Base-by-base conservation (phyloP, 2,113 vertebrate species). In the Stigmatopora argus region DNA sequence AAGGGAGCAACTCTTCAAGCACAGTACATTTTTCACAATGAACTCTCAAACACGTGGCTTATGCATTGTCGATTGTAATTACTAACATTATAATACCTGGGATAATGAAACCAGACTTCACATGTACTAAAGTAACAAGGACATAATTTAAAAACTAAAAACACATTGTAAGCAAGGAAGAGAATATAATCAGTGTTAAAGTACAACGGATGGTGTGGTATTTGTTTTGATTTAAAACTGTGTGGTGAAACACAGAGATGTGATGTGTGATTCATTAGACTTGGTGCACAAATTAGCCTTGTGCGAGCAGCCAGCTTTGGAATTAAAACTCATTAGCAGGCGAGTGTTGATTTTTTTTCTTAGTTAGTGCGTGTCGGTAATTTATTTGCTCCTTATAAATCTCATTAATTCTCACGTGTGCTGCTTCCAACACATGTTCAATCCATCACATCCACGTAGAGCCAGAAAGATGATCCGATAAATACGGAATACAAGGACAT, bases 1-100 rank as follows among this genome's bases (percentile, higher is more conserved):
- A 67, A 65, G 52, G 49, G 72, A 77, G 75, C 75, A 41, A 69
- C 61, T 79, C 35, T 60, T 77, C 73, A 71, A 78, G 73, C 71
- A 12, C 0, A 53, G 21, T 51, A 51, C 6, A 51, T 51, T 51
- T 31, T n/a, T 19, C 18, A 19, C 18, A 19, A 2, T 23, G 8
- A 0, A 21, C n/a, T 10, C 9, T 52, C 9, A 52, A 53, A 23
- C n/a, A 19, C 12, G 21, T 53, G 51, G 10, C 48, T n/a, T 4
- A 3, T 21, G 19, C 11, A 19, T 53, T 23, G 12, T 19, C 11
- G 4, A 12, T 53, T 23, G 10, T 53, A 23, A 6, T 23, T 53
- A 23, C 38, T 5, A 41, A 8, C 1, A 41, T 7, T 41, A 41
- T 10, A 41, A 31, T 31, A 31, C 26, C 26, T 31, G 26, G 26